Percentiles rank a stretch among this genome's conserved stretches.
phyloP scores from a whole-genome alignment of 2,888 invertebrate genomes.

The Ormyrus nitidulus region DNA sequence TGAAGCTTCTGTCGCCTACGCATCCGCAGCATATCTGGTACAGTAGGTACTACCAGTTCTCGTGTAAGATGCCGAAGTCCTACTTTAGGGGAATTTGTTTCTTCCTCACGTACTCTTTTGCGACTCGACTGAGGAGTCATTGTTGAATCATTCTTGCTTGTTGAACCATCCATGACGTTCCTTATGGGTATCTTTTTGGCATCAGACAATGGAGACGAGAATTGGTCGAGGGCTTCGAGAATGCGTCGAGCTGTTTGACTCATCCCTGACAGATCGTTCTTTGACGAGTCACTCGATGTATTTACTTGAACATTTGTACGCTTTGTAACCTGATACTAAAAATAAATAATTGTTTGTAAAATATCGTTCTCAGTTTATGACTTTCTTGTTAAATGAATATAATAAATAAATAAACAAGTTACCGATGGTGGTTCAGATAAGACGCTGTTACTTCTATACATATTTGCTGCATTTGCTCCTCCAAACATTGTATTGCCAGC shows the following conservation, averaged over 20 bases:
- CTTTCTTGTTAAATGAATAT: not conserved
- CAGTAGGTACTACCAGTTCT: conserved; percentile 80
- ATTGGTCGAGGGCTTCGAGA: conserved; percentile 87
- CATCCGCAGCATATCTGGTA: conserved; percentile 80
- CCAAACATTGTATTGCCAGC: conserved; percentile 86
- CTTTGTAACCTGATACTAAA: conserved; percentile 66
- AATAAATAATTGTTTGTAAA: conserved; percentile 14
- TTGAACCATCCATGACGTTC: conserved; percentile 63
- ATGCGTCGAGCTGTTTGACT: conserved; percentile 87
- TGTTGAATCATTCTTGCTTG: conserved; percentile 52
- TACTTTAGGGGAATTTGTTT: conserved; percentile 61
- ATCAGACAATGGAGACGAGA: conserved; percentile 87
- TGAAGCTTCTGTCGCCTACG: conserved; percentile 80
- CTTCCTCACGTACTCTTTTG: conserved; percentile 64
- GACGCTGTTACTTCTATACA: conserved; percentile 64
- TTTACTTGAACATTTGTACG: conserved; percentile 76
- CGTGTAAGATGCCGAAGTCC: conserved; percentile 72
- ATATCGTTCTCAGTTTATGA: not conserved
- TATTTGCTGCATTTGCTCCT: conserved; percentile 78
- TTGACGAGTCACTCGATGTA: conserved; percentile 72
- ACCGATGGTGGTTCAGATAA: conserved; percentile 46
- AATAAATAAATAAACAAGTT: not conserved
- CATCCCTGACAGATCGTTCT: conserved; percentile 75
- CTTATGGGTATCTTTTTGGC: conserved; percentile 85
- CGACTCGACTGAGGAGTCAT: conserved; percentile 52